Conservation (phyloP, 2,113 vertebrate species). For the Megalops atlanticus region DNA sequence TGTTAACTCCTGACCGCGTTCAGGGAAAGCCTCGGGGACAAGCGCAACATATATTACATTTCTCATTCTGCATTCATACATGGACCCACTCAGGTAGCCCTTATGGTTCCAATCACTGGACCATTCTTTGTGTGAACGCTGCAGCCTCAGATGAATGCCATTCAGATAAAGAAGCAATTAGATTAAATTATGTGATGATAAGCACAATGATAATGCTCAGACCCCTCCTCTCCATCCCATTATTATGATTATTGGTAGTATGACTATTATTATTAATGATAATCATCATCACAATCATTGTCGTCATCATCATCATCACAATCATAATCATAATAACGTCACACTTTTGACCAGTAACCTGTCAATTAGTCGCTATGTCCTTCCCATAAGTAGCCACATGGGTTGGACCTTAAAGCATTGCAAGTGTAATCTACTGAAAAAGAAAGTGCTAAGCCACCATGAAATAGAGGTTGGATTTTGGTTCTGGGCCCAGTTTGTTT, state of each 20-base stretch:
- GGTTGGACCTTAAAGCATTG: conserved; percentile 45
- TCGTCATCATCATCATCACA: not conserved
- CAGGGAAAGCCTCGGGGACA: conserved; percentile 35
- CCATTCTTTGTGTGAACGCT: conserved; percentile 52
- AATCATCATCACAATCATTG: not conserved
- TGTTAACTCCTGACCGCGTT: conserved; percentile 27
- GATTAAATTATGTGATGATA: not conserved
- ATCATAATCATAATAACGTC: not conserved
- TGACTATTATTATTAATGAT: not conserved
- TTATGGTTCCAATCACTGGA: conserved; percentile 57
- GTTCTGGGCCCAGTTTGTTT: conserved; percentile 72
- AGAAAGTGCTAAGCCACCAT: conserved; percentile 75
- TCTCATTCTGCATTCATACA: conserved; percentile 38
- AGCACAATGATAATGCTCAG: conserved; percentile 7
- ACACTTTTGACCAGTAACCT: not conserved
- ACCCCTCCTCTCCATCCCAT: not conserved
- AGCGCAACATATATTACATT: conserved; percentile 46
- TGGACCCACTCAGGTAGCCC: conserved; percentile 43
- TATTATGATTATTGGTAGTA: no score
- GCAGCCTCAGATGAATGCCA: conserved; percentile 51
- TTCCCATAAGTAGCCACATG: conserved; percentile 29
- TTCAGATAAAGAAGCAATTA: conserved; percentile 39
- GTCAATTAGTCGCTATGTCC: conserved; percentile 19
- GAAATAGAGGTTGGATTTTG: conserved; percentile 74
- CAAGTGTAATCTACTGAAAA: conserved; percentile 64